Evolutionary conservation across 2,888 invertebrate species (phyloP), one percentile per base, ranked within the genome.

Genomic region (Nowickia ferox): DNA sequence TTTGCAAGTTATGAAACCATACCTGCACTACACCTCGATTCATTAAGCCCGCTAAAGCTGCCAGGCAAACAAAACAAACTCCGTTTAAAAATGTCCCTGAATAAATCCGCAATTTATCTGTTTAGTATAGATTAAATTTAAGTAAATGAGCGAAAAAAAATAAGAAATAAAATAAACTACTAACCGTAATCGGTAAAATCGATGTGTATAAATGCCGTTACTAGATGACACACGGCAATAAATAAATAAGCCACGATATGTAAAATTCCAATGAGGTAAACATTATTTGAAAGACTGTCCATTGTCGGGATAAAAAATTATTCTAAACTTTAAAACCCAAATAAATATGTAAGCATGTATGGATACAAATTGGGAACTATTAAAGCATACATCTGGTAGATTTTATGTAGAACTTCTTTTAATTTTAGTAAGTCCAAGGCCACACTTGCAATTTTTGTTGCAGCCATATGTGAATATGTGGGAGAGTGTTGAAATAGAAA

Each of bases 231-330:
- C 61, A 61, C 5, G 13, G 38, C 1, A 51, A 48, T 19, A 6
- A 61, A 1, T 42, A 53, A n/a, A 11, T 51, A 51, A 42, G 19
- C 13, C 15, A 69, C 15, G 1, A 19, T 69, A 69, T 69, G 38
- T 19, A 40, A 19, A 38, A 38, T 5, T 11, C 40, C 75, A 55
- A 76, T 65, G 0, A 76, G 53, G 63, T 22, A 65, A 46, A 76
- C 42, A 53, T 65, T 42, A 44, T 76, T 76, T 10, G 65, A 76
- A 55, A 30, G 65, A 0, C 4, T 44, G 30, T 65, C 75, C 75
- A 65, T 55, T 44, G 15, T 51, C 15, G 30, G 30, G 30, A 30
- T 30, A 30, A 30, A 30, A 30, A 30, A 30, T 30, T 30, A 30
- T 30, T 30, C 30, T 30, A 30, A 30, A 30, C 6, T 30, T 30